Evolutionary conservation across 2,888 invertebrate genomes (phyloP), one percentile per base, ranked within the genome.

Genomic region (Cephalotes varians): DNA sequence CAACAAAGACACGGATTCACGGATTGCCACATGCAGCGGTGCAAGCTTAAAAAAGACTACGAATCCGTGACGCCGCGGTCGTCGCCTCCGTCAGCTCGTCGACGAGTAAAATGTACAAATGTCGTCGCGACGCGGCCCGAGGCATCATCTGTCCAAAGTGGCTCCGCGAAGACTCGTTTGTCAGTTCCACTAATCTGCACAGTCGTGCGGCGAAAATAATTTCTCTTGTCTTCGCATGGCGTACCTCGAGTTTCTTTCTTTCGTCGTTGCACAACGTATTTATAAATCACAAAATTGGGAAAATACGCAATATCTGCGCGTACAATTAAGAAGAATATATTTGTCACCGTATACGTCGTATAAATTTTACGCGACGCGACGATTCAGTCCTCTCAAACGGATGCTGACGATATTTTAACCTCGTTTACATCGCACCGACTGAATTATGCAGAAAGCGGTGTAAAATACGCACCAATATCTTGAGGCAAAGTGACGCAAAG

Each of bases 391-490:
- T 34, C 56, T 34, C 25, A 25, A 79, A 44, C 56, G 56, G 60
- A 60, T 74, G 74, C 40, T 62, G 49, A 81, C 71, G 85, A 86
- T 85, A 86, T 88, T 89, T 85, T 77, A 69, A 86, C 83, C 77
- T 12, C 21, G 67, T 87, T 79, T 71, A 76, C 81, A 81, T 83
- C 81, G 85, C 51, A 21, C 51, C 28, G 56, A 34, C 62, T 79
- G 64, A 72, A 82, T 86, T 80, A 86, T 58, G 82, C 76, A 64
- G 77, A 47, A 83, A 76, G 37, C 86, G 54, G n/a, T 7, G 73
- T 18, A 56, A 79, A 69, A 79, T 81, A 81, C 82, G 85, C 49
- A 54, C 56, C 51, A 21, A 56, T 47, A 49, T 76, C 82, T 65
- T 58, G 60, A 83, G 69, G 82, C 86, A 82, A 85, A 64, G 56